Conservation (phyloP, 1,140 invertebrate species). For the Anthonomus grandis region DNA sequence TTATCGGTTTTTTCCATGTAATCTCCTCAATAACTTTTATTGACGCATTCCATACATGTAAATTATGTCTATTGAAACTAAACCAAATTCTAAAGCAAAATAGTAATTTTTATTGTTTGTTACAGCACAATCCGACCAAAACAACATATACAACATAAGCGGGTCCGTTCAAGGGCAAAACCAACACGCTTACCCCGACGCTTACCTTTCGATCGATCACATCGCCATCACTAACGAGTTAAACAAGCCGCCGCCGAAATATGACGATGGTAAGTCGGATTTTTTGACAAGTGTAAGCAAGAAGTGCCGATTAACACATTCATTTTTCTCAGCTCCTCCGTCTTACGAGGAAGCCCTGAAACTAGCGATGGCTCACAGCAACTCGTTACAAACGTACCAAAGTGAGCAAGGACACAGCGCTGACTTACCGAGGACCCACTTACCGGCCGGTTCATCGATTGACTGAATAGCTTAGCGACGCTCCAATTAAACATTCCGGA, state of each 20-base stretch:
- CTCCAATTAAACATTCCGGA: too few species aligned
- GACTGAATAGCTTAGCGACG: too few species aligned
- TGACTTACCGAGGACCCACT: too few species aligned
- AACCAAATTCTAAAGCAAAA: too few species aligned
- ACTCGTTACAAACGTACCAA: constrained; percentile 17
- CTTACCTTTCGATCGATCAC: constrained; percentile 25
- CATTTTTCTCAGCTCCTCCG: constrained; percentile 20
- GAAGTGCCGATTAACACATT: not conserved
- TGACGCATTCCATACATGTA: too few species aligned
- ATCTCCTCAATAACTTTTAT: too few species aligned
- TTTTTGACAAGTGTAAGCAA: too few species aligned
- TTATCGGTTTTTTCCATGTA: too few species aligned
- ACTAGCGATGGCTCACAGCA: constrained; percentile 16
- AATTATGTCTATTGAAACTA: too few species aligned
- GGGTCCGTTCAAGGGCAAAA: constrained; percentile 20
- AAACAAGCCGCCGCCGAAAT: constrained; percentile 26
- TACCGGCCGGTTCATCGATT: too few species aligned
- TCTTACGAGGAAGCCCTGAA: constrained; percentile 26
- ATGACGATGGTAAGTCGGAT: constrained; percentile 29
- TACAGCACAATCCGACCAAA: constrained; percentile 29
- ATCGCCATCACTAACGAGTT: constrained; percentile 23
- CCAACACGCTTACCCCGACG: constrained; percentile 18
- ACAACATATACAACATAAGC: constrained; percentile 26
- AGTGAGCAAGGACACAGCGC: not conserved
- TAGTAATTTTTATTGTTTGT: too few species aligned